Evolutionary conservation across 2,113 vertebrate species (phyloP), one percentile per base, ranked within the genome.

Genomic region (Mungos mungo): DNA sequence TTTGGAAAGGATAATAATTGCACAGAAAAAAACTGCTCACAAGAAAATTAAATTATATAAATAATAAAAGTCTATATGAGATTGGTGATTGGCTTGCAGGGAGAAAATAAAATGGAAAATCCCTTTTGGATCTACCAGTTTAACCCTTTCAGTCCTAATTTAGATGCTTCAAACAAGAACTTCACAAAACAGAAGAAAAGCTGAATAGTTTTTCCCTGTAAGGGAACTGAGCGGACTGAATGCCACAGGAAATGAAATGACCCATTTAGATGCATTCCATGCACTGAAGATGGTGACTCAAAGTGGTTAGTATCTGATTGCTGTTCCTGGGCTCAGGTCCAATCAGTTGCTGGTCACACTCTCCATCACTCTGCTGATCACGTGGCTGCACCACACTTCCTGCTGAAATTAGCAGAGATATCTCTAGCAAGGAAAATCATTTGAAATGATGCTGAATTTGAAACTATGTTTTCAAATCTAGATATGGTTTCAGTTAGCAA

Each of bases 391-490:
- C 52, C 50, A 74, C 12, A 71, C 35, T 96, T 95, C 87, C 83
- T 86, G 50, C 57, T 89, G 72, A 97, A 79, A 65, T 93, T 74
- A 92, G 15, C 79, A 11, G 77, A 50, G 65, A 57, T 57, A 69
- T 29, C 6, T 68, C 79, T 45, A 23, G 21, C 1, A 6, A 93
- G 41, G 38, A 86, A 86, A 88, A 65, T 60, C 7, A 52, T 89
- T 57, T 82, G 85, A 69, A 88, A 38, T 41, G 60, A 83, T 41
- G 41, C 41, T 95, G 25, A 68, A 95, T 94, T 96, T 83, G 45
- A 68, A 69, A 84, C 1, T 38, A 35, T 25, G 18, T 85, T 94
- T 90, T 97, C 19, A 71, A 94, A 50, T 72, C 8, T 45, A 96
- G 74, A 87, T 25, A 18, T n/a, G 68, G 80, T 92, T 95, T 94